These are phyloP conservation scores for Tachina fera DNA, from an alignment of 2,888 invertebrate species.

Conservation along the genomic window DNA sequence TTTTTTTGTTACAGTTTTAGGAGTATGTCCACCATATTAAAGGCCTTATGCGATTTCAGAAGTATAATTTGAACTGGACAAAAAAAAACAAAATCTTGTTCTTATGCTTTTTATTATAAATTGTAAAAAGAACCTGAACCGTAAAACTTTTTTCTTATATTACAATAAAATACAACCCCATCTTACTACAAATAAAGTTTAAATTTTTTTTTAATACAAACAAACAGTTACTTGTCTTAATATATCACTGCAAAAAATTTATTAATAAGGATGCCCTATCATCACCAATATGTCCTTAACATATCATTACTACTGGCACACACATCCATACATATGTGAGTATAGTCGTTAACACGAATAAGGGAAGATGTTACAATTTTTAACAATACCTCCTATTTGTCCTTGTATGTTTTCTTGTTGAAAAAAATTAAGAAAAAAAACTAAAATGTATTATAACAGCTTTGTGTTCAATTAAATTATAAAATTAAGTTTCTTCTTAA, in stretches of 20 bases:
- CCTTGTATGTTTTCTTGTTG: not conserved
- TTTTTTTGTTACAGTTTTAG: no score
- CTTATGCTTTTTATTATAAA: no score
- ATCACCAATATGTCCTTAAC: constrained; percentile 46
- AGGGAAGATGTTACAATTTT: no score
- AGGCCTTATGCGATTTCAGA: no score
- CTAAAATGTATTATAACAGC: not conserved
- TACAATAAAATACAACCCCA: no score
- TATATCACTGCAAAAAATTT: constrained; percentile 40
- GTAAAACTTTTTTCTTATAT: no score
- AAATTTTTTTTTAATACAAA: not conserved
- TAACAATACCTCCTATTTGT: not conserved
- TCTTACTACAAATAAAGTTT: no score
- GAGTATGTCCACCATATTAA: no score
- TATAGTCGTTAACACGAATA: not conserved
- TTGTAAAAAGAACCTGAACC: no score
- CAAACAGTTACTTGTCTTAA: constrained; percentile 2
- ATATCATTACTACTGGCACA: not conserved
- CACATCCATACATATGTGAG: not conserved
- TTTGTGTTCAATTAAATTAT: no score
- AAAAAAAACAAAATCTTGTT: no score
- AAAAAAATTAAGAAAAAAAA: not conserved
- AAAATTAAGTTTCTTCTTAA: not conserved
- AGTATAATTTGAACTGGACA: no score
- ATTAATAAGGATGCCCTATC: constrained; percentile 65